Base-by-base conservation (phyloP, 2,797 vertebrate species). In the Lithobates pipiens region DNA sequence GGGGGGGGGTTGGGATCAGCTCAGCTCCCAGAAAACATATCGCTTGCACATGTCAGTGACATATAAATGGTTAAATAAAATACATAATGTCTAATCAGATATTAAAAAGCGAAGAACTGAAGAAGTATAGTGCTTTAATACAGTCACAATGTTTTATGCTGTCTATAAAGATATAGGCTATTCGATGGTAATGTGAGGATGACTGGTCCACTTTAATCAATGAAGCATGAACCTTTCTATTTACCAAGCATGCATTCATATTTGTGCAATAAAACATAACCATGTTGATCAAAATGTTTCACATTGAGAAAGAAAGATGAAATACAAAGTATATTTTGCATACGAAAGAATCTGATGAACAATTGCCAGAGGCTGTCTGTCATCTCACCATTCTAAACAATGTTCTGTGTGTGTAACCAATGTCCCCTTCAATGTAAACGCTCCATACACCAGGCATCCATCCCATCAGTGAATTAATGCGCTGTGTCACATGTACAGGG, bases 401-500 rank as follows among this genome's bases (percentile, higher is more conserved):
- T 71, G 36, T 10, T n/a, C n/a, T 34, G 9, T 23, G 32, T 42
- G 29, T 63, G 68, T 65, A 78, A 71, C 70, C 68, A 72, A 75
- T 36, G 34, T 70, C 39, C 72, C 39, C 73, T 39, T 77, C 18
- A 77, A 76, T 42, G 74, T 83, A 76, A 77, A 83, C 50, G 32
- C 42, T 77, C 75, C 82, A 63, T 63, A 77, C 18, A 72, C 32
- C 83, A 84, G 75, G 50, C 67, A 71, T 72, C 76, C 76, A 72
- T 72, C 67, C 44, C 46, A 23, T 27, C 74, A 71, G 44, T 78
- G 68, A 44, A 78, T 65, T 72, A 84, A 84, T 84, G 54, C 25
- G 54, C 44, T 72, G 46, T 78, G 76, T 72, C 83, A 78, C 76
- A 84, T 73, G 76, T 74, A 85, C 54, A 74, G 69, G 46, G 70